Conservation (phyloP, 2,888 invertebrate species). For the Adela reaumurella region DNA sequence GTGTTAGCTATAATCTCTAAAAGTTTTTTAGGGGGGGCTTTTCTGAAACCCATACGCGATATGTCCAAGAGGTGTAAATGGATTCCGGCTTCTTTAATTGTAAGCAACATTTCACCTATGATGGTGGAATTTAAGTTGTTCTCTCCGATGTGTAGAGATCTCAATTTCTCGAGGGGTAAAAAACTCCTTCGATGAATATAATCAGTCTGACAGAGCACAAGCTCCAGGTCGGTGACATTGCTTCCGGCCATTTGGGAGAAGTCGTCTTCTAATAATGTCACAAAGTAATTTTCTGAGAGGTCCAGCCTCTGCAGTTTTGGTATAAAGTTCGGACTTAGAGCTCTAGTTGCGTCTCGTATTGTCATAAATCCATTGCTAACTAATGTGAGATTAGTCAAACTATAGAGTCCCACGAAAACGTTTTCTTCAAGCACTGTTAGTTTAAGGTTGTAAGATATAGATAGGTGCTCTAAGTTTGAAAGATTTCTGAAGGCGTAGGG, state of each 20-base stretch:
- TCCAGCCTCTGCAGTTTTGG: slow-evolving; percentile 43
- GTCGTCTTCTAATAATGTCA: slow-evolving; percentile 32
- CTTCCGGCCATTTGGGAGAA: slow-evolving; percentile 45
- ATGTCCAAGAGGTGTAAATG: slow-evolving; percentile 44
- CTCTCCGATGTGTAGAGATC: slow-evolving; percentile 45
- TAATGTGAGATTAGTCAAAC: slow-evolving; percentile 44
- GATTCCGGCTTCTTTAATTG: slow-evolving; percentile 28
- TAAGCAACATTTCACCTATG: slow-evolving; percentile 35
- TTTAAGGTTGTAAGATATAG: slow-evolving; percentile 52
- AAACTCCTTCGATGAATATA: slow-evolving; percentile 49
- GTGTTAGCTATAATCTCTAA: slow-evolving; percentile 47
- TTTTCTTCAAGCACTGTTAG: slow-evolving; percentile 35
- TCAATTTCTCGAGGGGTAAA: slow-evolving; percentile 36
- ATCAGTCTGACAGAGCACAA: slow-evolving; percentile 52
- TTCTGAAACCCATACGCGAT: slow-evolving; percentile 51
- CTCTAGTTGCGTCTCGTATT: slow-evolving; percentile 35
- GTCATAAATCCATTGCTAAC: slow-evolving; percentile 53
- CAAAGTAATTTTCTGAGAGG: slow-evolving; percentile 52
- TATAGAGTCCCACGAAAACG: slow-evolving; percentile 48
- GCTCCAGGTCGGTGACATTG: slow-evolving; percentile 34
- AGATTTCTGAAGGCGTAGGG: slow-evolving; percentile 47
- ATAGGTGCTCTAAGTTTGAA: slow-evolving; percentile 41
- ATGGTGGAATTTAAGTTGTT: slow-evolving; percentile 45
- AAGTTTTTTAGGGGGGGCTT: slow-evolving; percentile 38
- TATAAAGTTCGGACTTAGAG: slow-evolving; percentile 35